Evolutionary conservation across 2,113 vertebrate species (phyloP).

Genomic region (Hassar affinis): DNA sequence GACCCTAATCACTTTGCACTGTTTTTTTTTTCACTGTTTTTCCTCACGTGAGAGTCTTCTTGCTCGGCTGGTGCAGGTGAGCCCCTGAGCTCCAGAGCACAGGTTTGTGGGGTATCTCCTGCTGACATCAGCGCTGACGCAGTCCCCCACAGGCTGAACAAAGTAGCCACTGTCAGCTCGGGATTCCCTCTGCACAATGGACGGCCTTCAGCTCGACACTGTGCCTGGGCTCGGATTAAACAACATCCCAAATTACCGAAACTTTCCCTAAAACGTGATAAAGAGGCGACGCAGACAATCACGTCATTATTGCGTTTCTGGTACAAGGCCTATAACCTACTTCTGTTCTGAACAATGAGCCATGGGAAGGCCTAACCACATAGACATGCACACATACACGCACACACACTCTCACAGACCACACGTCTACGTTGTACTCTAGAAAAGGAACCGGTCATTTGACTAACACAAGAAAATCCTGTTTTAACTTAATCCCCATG

Average conservation of each 20-base stretch:
- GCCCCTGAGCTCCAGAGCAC: not conserved
- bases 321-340: not conserved
- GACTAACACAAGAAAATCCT: not conserved
- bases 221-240: slow-evolving; percentile 43
- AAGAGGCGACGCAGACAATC: slow-evolving; percentile 5
- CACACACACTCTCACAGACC: not conserved
- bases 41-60: not conserved
- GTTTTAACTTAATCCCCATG: not conserved
- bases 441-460: slow-evolving; percentile 26
- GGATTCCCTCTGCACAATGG: slow-evolving; percentile 54
- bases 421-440: not conserved
- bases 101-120: slow-evolving; percentile 22
- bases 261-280: slow-evolving; percentile 43
- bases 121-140: slow-evolving; percentile 70
- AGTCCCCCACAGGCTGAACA: slow-evolving; percentile 58
- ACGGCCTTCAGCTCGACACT: slow-evolving; percentile 37
- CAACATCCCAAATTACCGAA: slow-evolving; percentile 39
- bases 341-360: slow-evolving; percentile 31
- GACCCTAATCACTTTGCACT: not conserved
- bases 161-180: slow-evolving; percentile 52
- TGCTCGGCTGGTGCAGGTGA: not conserved
- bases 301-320: slow-evolving; percentile 33
- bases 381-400: no score
- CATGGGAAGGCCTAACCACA: slow-evolving; percentile 21
- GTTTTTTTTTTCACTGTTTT: slow-evolving; percentile 7